Evolutionary conservation across 23 tunicate species (phyloP), one percentile per base, ranked within the genome.

Genomic region (Clavelina lepadiformis): DNA sequence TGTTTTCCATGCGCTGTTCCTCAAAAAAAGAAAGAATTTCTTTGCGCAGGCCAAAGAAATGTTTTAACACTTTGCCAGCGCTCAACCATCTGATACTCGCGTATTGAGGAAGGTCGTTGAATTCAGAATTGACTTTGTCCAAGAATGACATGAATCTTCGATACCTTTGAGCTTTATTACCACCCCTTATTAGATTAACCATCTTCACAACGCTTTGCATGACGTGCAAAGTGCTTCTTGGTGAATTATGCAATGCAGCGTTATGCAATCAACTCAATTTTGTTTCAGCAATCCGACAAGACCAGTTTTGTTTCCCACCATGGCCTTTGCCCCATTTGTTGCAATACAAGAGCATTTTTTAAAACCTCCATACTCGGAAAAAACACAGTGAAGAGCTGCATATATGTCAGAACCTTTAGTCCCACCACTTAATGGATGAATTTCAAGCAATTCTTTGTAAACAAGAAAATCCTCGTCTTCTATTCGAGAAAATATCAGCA

Each of bases 21-120:
- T 63, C 69, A 63, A 63, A 63, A 35, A 63, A 37, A 15, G 69
- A 35, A 63, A 63, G 27, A 63, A 63, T 63, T 63, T 63, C 69
- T 63, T 36, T 36, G 49, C 51, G 69, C 51, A 35, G 51, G n/a
- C 51, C 51, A 23, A 63, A 63, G 28, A 35, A 63, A 23, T 35
- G 51, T 36, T 63, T 63, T 33, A 36, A 23, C 28, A 63, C 27
- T 37, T 63, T 63, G 69, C 69, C 35, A 36, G 69, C 51, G 51
- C 27, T 63, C 51, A 63, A 36, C 51, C 51, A 63, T 63, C 51
- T 37, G 23, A 63, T 63, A 36, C 50, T 36, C 4, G 69, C n/a
- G 28, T 35, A 6, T 53, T 11, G 49, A 11, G 15, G 49, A 44
- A 44, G 15, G 49, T 15, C 65, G 32, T 38, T 26, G 32, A 58